Base-by-base conservation (phyloP, 2,113 vertebrate genomes). In the Labrus mixtus region DNA sequence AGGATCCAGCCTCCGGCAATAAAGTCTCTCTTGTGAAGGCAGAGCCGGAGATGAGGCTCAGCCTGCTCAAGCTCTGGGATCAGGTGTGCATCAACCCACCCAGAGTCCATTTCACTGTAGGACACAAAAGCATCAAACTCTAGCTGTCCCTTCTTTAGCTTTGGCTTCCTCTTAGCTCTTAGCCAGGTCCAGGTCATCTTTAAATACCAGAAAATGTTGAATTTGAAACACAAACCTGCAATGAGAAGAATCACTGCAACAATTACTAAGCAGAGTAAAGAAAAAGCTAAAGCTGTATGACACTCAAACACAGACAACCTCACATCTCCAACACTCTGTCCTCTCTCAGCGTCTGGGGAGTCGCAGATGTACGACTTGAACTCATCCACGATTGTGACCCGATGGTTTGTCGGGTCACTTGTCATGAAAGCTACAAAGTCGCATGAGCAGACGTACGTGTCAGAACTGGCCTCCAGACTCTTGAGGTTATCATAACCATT, bases 161-260 rank as follows among this genome's bases (percentile, higher is more conserved):
- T 89, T 58, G 95, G 95, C 79, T 95, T 96, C 72, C 94, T 90
- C 74, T 97, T 97, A 33, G 95, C 95, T 74, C 76, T 94, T 0
- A 97, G 90, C 96, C 96, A 97, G 0, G 95, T 95, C 90, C 95
- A 95, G 2, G 86, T 96, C 97, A 97, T 96, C 54, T 85, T 89
- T 48, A 96, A 13, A 66, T 97, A 97, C 96, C 96, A 97, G 33
- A 96, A 9, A 0, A 79, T 48, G 0, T 95, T 95, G 72, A 94
- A 89, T 71, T 81, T 94, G 84, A 94, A 79, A 68, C 95, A 95
- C 0, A 95, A 11, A 0, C 19, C 70, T 1, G n/a, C 90, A 0
- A 67, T 19, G 36, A 91, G 6, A 43, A 93, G 64, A 29, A 93
- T 33, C 23, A 81, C 1, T 23, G 94, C 48, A 57, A 95, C 71